A percentile compares a stretch with the other conserved stretches of the same genome.
These are phyloP conservation scores for Kryptolebias ocellatus DNA, from an alignment of 2,797 vertebrate species.

Conservation along the genomic window DNA sequence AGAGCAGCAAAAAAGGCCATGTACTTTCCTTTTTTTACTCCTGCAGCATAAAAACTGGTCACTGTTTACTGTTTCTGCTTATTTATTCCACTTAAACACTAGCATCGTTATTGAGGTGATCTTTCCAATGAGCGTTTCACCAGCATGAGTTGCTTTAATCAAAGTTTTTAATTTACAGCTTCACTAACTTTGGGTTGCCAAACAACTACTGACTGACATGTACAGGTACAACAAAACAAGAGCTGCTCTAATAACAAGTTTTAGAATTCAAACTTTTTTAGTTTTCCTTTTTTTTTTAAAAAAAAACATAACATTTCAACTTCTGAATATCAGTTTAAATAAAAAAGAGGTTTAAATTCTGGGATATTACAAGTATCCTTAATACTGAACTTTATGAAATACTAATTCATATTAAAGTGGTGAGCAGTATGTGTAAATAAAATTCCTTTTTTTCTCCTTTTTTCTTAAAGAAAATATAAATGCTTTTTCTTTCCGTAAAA, in stretches of 20 bases:
- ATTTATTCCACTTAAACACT: neutral
- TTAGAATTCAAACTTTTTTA: neutral
- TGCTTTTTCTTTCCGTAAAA: no score
- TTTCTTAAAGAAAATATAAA: no score
- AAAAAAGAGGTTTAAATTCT: no score
- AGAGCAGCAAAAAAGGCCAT: neutral
- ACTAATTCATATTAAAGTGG: no score
- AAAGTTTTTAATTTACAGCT: no score
- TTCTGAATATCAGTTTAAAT: no score
- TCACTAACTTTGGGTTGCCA: neutral
- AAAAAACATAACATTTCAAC: no score
- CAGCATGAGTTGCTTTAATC: neutral
- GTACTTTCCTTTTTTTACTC: constrained; percentile 6
- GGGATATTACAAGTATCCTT: no score
- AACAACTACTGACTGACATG: neutral
- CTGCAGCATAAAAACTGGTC: neutral
- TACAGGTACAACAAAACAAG: neutral
- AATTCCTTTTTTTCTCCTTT: no score
- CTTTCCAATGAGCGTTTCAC: neutral
- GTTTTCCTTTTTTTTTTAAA: constrained; percentile 20
- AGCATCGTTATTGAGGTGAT: neutral
- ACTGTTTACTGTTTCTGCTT: no score
- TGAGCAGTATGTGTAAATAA: no score
- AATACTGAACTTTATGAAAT: no score
- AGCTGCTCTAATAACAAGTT: neutral